Conservation (phyloP, 2,113 vertebrate species). For the Turdus rufiventris region DNA sequence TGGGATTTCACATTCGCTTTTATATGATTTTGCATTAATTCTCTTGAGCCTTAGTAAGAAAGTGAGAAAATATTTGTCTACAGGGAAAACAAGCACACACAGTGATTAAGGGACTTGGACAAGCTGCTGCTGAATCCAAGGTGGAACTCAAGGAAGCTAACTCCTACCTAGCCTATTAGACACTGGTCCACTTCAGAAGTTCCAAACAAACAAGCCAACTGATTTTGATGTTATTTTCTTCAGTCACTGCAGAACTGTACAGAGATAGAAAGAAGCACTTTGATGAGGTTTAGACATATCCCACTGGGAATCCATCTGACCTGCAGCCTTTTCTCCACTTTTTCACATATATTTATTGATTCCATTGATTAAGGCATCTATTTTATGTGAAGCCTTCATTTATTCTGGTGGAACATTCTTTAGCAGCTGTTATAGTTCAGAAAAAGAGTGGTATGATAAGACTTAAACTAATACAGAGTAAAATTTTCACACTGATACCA, state of each 20-base stretch:
- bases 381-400: slow-evolving; percentile 52
- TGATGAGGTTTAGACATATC: slow-evolving; percentile 37
- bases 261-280: background rate
- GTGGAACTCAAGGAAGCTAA: background rate
- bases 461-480: slow-evolving; percentile 64
- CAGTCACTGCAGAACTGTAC: background rate
- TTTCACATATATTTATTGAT: slow-evolving; percentile 57
- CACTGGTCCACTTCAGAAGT: background rate
- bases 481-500: slow-evolving; percentile 61
- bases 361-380: slow-evolving; percentile 67
- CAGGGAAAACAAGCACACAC: background rate
- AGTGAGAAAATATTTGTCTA: background rate
- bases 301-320: slow-evolving; percentile 28
- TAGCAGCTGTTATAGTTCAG: slow-evolving; percentile 60
- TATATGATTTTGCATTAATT: background rate
- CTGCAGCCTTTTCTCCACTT: slow-evolving; percentile 31
- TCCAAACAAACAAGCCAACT: background rate
- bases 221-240: background rate
- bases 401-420: slow-evolving; percentile 49
- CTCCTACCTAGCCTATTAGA: background rate
- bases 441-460: slow-evolving; percentile 51
- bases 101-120: background rate
- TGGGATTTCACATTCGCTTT: background rate
- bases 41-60: background rate
- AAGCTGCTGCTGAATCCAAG: background rate